A percentile compares a stretch with the other conserved stretches of the same genome.
These are phyloP conservation scores for Caenorhabditis remanei DNA, from an alignment of 1,140 invertebrate species.

Conservation along the genomic window DNA sequence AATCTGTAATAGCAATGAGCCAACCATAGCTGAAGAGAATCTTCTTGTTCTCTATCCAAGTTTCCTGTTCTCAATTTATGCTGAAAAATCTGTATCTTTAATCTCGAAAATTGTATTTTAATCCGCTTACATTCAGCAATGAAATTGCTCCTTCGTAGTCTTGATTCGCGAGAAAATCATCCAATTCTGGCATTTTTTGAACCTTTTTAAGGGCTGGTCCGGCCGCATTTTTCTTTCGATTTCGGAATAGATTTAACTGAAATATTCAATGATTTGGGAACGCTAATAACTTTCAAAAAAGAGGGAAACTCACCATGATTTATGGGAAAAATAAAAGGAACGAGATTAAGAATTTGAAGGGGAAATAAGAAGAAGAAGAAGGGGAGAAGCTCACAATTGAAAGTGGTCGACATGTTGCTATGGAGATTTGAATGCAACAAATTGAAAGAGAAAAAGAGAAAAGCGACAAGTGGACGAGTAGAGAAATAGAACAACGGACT, in stretches of 20 bases:
- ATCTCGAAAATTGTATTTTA: not conserved
- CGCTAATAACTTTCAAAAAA: not conserved
- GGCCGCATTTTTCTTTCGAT: not conserved
- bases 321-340: not conserved
- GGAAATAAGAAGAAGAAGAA: not conserved
- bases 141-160: constrained; percentile 43
- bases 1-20: constrained; percentile 38
- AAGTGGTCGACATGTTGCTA: constrained; percentile 9
- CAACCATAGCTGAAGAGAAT: constrained; percentile 2
- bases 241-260: constrained; percentile 25
- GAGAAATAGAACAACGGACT: no score
- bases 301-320: not conserved
- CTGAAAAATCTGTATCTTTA: not conserved
- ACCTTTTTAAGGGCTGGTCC: not conserved
- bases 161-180: constrained; percentile 31
- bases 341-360: not conserved
- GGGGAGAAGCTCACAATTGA: constrained; percentile 15
- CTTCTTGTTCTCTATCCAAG: constrained; percentile 30
- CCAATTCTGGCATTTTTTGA: constrained; percentile 47
- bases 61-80: constrained; percentile 34
- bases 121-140: constrained; percentile 1
- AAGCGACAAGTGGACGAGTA: constrained; percentile 12
- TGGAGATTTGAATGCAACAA: constrained; percentile 52
- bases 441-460: constrained; percentile 4
- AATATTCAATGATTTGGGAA: not conserved